A percentile compares a stretch with the other conserved stretches of the same genome.
Conservation (phyloP, 2,797 vertebrate genomes). For the Characodon lateralis region DNA sequence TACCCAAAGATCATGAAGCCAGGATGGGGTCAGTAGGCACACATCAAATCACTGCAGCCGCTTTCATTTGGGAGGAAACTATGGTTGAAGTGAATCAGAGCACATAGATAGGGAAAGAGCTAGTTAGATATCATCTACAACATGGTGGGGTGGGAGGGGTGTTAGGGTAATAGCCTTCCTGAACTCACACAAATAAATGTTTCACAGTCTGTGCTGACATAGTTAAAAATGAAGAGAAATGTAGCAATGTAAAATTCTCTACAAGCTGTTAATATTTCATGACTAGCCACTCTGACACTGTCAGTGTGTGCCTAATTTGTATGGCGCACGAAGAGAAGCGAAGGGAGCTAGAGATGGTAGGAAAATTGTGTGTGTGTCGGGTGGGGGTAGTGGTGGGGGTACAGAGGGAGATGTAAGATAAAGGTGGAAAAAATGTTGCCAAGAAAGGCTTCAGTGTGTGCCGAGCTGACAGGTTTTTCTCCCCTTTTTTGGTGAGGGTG, state of each 20-base stretch:
- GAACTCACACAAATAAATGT: constrained; percentile 73
- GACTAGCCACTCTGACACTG: constrained; percentile 74
- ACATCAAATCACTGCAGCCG: constrained; percentile 19
- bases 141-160: constrained; percentile 10
- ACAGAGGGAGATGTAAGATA: constrained; percentile 35
- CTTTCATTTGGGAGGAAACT: constrained; percentile 19
- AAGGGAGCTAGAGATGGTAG: constrained; percentile 16
- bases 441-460: constrained; percentile 46
- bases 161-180: constrained; percentile 65
- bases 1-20: constrained; percentile 27
- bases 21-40: constrained; percentile 23
- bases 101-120: constrained; percentile 15
- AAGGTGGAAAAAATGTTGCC: constrained; percentile 49
- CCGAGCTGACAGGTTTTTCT: constrained; percentile 57
- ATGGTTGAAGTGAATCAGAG: constrained; percentile 28
- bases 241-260: constrained; percentile 75
- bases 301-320: constrained; percentile 75
- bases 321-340: constrained; percentile 52
- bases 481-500: constrained; percentile 8
- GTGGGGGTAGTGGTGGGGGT: constrained; percentile 2
- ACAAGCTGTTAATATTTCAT: constrained; percentile 83
- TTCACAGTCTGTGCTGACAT: constrained; percentile 72
- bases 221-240: constrained; percentile 80
- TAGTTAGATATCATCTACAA: constrained; percentile 53
- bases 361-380: constrained; percentile 7